Evolutionary conservation across 2,888 invertebrate genomes (phyloP).

Genomic region (Spatulosminthurus flaviceps): DNA sequence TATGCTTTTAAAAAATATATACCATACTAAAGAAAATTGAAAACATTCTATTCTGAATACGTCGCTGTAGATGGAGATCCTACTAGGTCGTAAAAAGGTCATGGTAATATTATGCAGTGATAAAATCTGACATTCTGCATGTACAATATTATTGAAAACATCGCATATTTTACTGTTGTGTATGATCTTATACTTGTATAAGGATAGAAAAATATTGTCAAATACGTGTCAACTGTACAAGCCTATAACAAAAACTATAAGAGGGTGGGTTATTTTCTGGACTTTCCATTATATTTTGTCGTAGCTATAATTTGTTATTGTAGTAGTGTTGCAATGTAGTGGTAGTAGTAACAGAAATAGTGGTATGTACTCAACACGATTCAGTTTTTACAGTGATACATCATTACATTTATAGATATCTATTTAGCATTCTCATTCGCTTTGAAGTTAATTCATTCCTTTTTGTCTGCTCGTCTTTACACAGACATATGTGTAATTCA

Average conservation of each 20-base stretch:
- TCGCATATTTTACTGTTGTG: too few relatives aligned
- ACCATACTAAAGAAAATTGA: too few relatives aligned
- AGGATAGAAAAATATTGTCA: background rate
- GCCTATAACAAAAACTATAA: constrained; percentile 9
- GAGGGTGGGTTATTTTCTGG: constrained; percentile 18
- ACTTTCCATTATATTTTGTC: constrained; percentile 12
- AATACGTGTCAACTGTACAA: constrained; percentile 9
- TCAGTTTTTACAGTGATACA: too few relatives aligned
- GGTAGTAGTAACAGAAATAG: too few relatives aligned
- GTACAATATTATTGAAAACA: too few relatives aligned
- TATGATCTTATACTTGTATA: background rate
- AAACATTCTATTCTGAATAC: too few relatives aligned
- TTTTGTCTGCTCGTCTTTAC: background rate
- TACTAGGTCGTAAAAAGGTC: too few relatives aligned
- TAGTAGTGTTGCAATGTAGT: background rate
- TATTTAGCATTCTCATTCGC: background rate
- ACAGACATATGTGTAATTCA: background rate
- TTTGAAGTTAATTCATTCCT: constrained; percentile 3
- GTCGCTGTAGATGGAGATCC: too few relatives aligned
- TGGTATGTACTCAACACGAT: too few relatives aligned
- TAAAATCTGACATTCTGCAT: too few relatives aligned
- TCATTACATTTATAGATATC: background rate
- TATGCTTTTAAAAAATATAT: too few relatives aligned
- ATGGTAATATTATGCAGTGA: too few relatives aligned
- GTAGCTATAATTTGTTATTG: background rate